Conservation (phyloP, 2,888 invertebrate species). For the Nebria brevicollis region DNA sequence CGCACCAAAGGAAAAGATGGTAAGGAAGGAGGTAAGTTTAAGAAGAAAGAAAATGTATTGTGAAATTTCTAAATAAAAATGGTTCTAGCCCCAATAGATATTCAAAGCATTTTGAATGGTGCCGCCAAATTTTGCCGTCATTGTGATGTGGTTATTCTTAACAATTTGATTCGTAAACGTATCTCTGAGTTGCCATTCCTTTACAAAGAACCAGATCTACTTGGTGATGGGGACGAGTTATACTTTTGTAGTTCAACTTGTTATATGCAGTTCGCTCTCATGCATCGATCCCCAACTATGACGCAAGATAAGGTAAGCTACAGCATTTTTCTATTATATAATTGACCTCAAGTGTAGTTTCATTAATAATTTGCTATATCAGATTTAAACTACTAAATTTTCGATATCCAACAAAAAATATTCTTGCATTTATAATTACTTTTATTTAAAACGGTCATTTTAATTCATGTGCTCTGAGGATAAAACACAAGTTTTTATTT, state of each 20-base stretch:
- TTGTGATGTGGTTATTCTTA: constrained; percentile 91
- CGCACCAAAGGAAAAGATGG: constrained; percentile 85
- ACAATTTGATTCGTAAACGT: constrained; percentile 83
- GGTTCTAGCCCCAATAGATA: constrained; percentile 77
- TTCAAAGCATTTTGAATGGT: constrained; percentile 90
- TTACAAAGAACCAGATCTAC: constrained; percentile 71
- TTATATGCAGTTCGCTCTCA: constrained; percentile 84
- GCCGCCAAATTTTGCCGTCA: constrained; percentile 91
- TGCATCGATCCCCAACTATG: constrained; percentile 68
- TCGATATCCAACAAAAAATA: no score
- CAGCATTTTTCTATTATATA: no score
- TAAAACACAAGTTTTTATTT: constrained; percentile 46
- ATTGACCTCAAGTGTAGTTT: no score
- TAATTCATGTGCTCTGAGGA: neutral
- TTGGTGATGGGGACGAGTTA: constrained; percentile 71
- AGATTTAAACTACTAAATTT: no score
- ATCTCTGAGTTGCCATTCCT: constrained; percentile 80
- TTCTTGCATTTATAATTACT: no score
- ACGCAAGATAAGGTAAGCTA: constrained; percentile 67
- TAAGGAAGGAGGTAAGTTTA: constrained; percentile 74
- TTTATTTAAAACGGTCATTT: no score
- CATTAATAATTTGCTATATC: no score
- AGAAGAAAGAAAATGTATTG: constrained; percentile 14
- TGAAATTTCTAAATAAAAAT: constrained; percentile 38
- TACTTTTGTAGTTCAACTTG: constrained; percentile 92